Evolutionary conservation across 2,797 vertebrate species (phyloP).

Genomic region (Artibeus jamaicensis): DNA sequence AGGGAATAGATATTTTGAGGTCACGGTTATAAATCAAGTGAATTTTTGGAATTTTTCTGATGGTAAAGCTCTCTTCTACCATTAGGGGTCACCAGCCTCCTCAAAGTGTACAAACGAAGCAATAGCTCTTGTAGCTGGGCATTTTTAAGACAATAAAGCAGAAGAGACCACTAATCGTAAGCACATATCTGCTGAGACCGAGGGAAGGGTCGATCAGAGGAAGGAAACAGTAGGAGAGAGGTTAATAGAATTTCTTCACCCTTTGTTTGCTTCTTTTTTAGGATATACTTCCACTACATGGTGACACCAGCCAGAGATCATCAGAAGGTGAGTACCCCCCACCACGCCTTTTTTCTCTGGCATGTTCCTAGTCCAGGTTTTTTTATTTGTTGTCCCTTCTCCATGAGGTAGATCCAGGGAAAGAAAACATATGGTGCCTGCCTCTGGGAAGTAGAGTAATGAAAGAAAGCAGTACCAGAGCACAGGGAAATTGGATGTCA

Average conservation of each 20-base stretch:
- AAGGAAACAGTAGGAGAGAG: background rate
- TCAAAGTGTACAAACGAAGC: background rate
- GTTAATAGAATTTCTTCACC: background rate
- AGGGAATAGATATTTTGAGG: background rate
- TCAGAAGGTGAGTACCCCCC: slow-evolving; percentile 76
- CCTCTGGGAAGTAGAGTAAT: background rate
- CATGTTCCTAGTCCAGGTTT: background rate
- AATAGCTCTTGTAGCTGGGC: background rate
- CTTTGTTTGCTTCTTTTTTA: slow-evolving; percentile 59
- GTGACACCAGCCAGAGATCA: slow-evolving; percentile 66
- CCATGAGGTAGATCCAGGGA: background rate
- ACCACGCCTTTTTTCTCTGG: background rate
- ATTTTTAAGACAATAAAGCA: background rate
- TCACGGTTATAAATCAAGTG: background rate
- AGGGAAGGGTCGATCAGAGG: background rate
- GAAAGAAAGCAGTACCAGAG: background rate
- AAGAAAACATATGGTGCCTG: background rate
- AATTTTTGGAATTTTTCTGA: background rate
- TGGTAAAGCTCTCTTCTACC: background rate
- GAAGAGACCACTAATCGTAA: background rate
- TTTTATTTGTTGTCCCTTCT: background rate
- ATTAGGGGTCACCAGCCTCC: background rate
- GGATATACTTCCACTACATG: slow-evolving; percentile 64
- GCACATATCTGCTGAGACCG: background rate
- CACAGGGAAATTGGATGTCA: background rate